Evolutionary conservation across 2,797 vertebrate species (phyloP).

Genomic region (Melanotaenia trifasciata): DNA sequence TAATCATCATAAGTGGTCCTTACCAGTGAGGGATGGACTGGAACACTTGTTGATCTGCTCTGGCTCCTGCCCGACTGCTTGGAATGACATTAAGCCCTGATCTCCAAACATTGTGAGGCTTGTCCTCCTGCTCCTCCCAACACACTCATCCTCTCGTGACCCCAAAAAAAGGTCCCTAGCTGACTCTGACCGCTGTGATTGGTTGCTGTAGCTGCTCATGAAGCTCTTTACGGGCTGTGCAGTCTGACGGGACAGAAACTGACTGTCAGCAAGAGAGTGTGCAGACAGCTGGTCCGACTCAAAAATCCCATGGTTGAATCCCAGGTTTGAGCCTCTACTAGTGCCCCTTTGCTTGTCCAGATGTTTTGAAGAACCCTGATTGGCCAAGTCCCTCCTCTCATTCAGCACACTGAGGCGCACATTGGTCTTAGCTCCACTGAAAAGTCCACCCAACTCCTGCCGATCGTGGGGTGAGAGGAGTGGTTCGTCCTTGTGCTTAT

Average conservation of each 20-base stretch:
- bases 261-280: conserved; percentile 89
- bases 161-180: conserved; percentile 86
- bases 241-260: conserved; percentile 91
- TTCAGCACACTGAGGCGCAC: conserved; percentile 87
- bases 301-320: conserved; percentile 82
- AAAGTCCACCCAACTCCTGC: conserved; percentile 93
- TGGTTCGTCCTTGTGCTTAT: conserved; percentile 96
- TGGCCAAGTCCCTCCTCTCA: conserved; percentile 83
- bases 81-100: conserved; percentile 92
- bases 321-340: conserved; percentile 76
- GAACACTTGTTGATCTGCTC: conserved; percentile 85
- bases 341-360: conserved; percentile 92
- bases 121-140: conserved; percentile 86
- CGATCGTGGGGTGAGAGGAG: conserved; percentile 87
- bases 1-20: conserved; percentile 57
- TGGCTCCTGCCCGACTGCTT: conserved; percentile 87
- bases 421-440: conserved; percentile 89
- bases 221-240: conserved; percentile 88
- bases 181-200: conserved; percentile 84
- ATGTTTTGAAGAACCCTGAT: conserved; percentile 89
- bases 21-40: conserved; percentile 87
- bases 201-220: conserved; percentile 89
- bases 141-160: conserved; percentile 86
- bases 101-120: conserved; percentile 92
- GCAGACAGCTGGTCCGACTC: conserved; percentile 93